Evolutionary conservation across 2,888 invertebrate genomes (phyloP), one percentile per base, ranked within the genome.

Genomic region (Drosophila peninsularis): DNA sequence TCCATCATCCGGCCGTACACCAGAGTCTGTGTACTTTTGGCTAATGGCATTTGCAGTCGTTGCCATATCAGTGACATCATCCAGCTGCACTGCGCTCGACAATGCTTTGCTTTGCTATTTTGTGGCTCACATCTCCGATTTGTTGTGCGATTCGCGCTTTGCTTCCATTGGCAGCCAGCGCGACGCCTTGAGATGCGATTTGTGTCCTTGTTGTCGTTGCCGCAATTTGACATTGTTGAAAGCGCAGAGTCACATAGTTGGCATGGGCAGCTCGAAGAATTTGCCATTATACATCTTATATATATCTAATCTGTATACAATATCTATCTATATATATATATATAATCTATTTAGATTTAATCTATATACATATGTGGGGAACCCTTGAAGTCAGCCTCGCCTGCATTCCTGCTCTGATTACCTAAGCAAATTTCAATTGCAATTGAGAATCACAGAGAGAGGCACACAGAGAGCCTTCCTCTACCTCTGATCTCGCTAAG

Each of bases 191-290:
- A 74, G 62, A 68, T 55, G 62, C 36, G 58, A 24, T 58, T 36
- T 56, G 53, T 74, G 71, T 72, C 74, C 74, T 72, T 74, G 74
- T 72, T 65, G 50, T 62, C 57, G 42, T 42, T 60, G 55, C 49
- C 58, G 67, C 62, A 79, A 72, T 72, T 76, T 79, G 78, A 75
- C 79, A 78, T 79, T 78, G 79, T 63, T 72, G n/a, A 75, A 75
- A 66, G 53, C 68, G 71, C 65, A 62, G 30, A 60, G 66, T 74
- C 78, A 78, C 70, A 74, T 41, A 63, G 42, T 21, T 17, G 21
- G 42, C 53, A 36, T 19, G 60, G 58, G 62, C 2, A n/a, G 55
- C 19, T 53, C 19, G 17, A 58, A 10, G 10, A 47, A 52, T 71
- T 56, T 11, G 11, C 5, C n/a, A n/a, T 39, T n/a, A n/a, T n/a